Evolutionary conservation across 2,113 vertebrate species (phyloP).

Genomic region (Echinops telfairi): DNA sequence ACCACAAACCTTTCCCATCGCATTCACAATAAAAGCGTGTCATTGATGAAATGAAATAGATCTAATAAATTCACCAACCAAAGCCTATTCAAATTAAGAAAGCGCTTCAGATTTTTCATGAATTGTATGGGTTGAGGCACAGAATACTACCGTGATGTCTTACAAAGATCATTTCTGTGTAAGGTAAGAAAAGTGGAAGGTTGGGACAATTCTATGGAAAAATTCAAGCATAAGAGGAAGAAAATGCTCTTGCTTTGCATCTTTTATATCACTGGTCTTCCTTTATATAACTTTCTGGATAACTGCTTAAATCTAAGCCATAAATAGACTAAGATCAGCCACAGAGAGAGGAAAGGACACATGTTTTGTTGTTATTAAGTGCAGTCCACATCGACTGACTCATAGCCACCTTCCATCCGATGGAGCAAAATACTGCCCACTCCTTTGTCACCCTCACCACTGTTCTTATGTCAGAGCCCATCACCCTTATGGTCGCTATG

Average conservation of each 20-base stretch:
- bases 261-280: not conserved
- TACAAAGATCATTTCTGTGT: slow-evolving; percentile 22
- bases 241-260: slow-evolving; percentile 50
- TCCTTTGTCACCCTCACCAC: no score
- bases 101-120: slow-evolving; percentile 2
- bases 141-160: not conserved
- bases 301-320: not conserved
- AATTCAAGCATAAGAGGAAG: slow-evolving; percentile 1
- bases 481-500: no score
- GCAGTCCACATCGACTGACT: no score
- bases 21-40: slow-evolving; percentile 46
- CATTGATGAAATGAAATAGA: slow-evolving; percentile 67
- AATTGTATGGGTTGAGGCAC: slow-evolving; percentile 4
- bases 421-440: no score
- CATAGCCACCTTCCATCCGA: no score
- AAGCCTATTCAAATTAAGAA: slow-evolving; percentile 43
- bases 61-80: slow-evolving; percentile 52
- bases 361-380: not conserved
- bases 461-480: no score
- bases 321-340: not conserved
- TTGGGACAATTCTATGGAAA: slow-evolving; percentile 33
- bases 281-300: slow-evolving; percentile 32
- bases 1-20: slow-evolving; percentile 1
- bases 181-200: slow-evolving; percentile 10
- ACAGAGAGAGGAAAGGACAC: not conserved